These are phyloP conservation scores for Pyrrhura leucotis DNA, from an alignment of 2,797 vertebrate species.

Conservation along the genomic window DNA sequence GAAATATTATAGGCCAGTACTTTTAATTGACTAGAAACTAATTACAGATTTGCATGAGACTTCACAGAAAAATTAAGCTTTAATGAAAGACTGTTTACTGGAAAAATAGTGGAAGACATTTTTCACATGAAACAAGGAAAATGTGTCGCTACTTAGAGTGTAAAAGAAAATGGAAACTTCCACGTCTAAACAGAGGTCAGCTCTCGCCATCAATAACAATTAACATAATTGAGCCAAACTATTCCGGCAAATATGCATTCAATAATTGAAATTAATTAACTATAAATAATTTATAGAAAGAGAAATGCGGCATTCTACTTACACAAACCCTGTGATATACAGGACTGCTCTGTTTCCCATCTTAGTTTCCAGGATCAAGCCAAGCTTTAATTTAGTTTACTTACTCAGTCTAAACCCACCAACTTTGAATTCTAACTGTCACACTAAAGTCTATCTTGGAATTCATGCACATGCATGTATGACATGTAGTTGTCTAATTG, in stretches of 20 bases:
- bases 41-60: slow-evolving; percentile 16
- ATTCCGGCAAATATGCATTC: not conserved
- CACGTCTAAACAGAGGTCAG: not conserved
- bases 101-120: not conserved
- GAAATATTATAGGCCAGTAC: not conserved
- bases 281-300: not conserved
- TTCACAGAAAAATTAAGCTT: not conserved
- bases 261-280: not conserved
- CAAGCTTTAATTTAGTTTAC: not conserved
- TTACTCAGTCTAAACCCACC: not conserved
- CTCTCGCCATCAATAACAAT: not conserved
- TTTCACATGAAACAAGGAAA: not conserved
- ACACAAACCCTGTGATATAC: not conserved
- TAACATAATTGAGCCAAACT: not conserved
- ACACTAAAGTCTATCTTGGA: not conserved
- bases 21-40: slow-evolving; percentile 43
- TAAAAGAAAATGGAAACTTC: not conserved
- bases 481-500: not conserved
- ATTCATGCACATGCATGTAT: not conserved
- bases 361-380: not conserved
- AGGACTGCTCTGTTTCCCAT: not conserved
- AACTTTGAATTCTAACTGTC: not conserved
- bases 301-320: not conserved
- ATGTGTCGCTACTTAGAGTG: not conserved
- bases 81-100: not conserved